phyloP scores from a whole-genome alignment of 2,797 vertebrate species.

The Chlorospingus flavigularis region DNA sequence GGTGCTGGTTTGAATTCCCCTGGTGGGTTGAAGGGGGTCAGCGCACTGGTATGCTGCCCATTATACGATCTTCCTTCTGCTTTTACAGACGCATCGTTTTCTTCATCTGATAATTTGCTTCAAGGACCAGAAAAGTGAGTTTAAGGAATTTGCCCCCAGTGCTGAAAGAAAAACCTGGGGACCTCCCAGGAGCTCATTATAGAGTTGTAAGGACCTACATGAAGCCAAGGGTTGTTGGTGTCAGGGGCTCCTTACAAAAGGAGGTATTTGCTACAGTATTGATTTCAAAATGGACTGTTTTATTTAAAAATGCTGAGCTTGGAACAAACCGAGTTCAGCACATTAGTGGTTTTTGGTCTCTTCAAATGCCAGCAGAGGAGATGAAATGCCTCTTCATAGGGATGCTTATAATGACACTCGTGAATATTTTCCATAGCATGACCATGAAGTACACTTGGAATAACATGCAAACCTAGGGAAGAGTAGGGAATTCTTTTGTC shows the following conservation, averaged over 20 bases:
- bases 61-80: not conserved
- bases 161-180: not conserved
- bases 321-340: not conserved
- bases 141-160: slow-evolving; percentile 10
- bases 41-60: slow-evolving; percentile 27
- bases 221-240: not conserved
- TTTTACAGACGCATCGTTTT: not conserved
- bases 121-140: slow-evolving; percentile 40
- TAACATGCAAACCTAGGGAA: not conserved
- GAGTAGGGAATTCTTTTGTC: not conserved
- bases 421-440: not conserved
- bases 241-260: not conserved
- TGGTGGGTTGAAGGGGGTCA: slow-evolving; percentile 17
- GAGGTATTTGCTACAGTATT: not conserved
- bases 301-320: not conserved
- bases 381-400: not conserved
- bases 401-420: not conserved
- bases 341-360: not conserved
- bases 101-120: slow-evolving; percentile 28
- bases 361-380: not conserved
- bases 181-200: not conserved
- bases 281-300: not conserved
- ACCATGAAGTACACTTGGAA: not conserved
- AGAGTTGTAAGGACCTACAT: not conserved
- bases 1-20: not conserved